Evolutionary conservation across 1,140 invertebrate species (phyloP), one percentile per base, ranked within the genome.

Genomic region (Drosophila tani): DNA sequence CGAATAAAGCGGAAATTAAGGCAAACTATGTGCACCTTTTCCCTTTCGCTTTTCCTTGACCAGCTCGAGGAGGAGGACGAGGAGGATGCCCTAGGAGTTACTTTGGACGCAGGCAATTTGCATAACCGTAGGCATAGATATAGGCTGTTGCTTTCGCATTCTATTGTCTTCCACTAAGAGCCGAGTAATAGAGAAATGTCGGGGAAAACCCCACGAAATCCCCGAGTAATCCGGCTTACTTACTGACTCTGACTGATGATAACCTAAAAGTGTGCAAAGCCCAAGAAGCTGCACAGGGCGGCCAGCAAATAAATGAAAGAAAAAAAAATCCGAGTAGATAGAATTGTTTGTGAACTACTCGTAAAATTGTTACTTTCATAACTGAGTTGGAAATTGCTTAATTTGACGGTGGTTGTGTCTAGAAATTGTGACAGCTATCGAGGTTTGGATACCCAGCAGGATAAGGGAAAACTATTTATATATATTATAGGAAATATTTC

Each of bases 261-360:
- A 75, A 88, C 85, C 85, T 79, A 88, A 90, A 88, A 88, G 84
- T 88, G 84, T 83, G 85, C 81, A 84, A 88, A 88, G 77, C 74
- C 81, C 63, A 71, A 65, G 67, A 80, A 77, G 64, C 55, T 38
- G 59, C 60, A 69, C 32, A 47, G 17, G 45, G 50, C 49, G 19
- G 24, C 21, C 64, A 66, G 12, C 11, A 43, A 43, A 29, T 55
- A 67, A 67, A 55, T 55, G 57, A 45, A 78, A 41, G 21, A 63
- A 79, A 41, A 46, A 21, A 38, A n/a, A 21, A 64, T 49, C 56
- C 19, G n/a, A 81, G 65, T 40, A 51, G 74, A 71, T 62, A 46
- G 64, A 87, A 83, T 81, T 80, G 68, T 70, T 77, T 78, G 65
- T 67, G 67, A 87, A 87, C 84, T 83, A 87, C 79, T 76, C 56